These are phyloP conservation scores for Lineus longissimus DNA, from an alignment of 1,140 invertebrate genomes.

Conservation along the genomic window DNA sequence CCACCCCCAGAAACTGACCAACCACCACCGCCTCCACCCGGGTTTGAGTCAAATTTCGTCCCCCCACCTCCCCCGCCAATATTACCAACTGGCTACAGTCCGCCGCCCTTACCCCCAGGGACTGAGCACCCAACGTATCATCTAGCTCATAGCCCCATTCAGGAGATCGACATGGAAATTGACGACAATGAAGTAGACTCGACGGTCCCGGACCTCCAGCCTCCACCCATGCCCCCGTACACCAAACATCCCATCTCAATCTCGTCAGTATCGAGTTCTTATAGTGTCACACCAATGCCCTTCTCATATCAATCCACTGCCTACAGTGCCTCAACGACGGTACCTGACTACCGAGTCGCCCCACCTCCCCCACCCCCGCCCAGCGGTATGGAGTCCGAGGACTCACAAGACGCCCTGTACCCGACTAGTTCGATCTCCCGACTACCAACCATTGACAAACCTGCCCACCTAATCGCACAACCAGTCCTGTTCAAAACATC, in stretches of 20 bases:
- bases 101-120: conserved; percentile 28
- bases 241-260: neutral
- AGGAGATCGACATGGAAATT: conserved; percentile 12
- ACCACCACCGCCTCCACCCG: neutral
- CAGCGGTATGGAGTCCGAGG: too few relatives aligned
- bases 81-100: neutral
- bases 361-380: conserved; percentile 28
- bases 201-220: neutral
- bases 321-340: conserved; percentile 16
- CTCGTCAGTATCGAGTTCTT: neutral
- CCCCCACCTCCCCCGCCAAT: conserved; percentile 46
- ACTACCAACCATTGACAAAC: neutral
- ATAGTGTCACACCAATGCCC: neutral
- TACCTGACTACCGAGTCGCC: conserved; percentile 7
- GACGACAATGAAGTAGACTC: conserved; percentile 7
- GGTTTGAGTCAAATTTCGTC: neutral
- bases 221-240: neutral
- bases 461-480: neutral
- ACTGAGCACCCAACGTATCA: conserved; percentile 15
- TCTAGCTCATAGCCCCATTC: neutral
- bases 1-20: neutral
- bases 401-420: too few relatives aligned
- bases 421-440: too few relatives aligned
- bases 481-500: neutral
- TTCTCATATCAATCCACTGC: neutral